Evolutionary conservation across 2,797 vertebrate species (phyloP).

Genomic region (Dendrocincla tyrannina): DNA sequence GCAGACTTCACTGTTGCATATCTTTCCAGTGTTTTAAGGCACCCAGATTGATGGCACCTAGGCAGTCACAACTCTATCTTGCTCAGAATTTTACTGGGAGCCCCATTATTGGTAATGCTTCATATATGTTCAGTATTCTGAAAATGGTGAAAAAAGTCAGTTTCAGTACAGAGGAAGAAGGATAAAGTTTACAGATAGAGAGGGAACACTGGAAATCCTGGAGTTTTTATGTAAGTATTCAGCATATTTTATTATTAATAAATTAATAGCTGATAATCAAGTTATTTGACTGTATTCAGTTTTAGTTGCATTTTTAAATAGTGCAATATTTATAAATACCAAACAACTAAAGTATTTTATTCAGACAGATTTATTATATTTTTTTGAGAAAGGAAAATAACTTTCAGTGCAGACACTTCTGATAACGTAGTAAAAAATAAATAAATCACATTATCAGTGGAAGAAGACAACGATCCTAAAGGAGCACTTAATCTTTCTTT

Average conservation of each 20-base stretch:
- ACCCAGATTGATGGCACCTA: too few relatives aligned
- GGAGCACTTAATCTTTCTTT: not conserved
- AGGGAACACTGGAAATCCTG: not conserved
- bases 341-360: not conserved
- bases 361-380: not conserved
- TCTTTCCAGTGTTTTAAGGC: not conserved
- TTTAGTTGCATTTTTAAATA: not conserved
- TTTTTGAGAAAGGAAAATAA: not conserved
- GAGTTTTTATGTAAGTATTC: not conserved
- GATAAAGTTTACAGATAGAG: not conserved
- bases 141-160: not conserved
- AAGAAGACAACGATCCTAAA: not conserved
- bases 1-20: accelerated
- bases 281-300: not conserved
- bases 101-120: not conserved
- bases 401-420: not conserved
- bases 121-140: not conserved
- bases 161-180: not conserved
- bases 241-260: not conserved
- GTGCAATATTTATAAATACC: not conserved
- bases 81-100: not conserved
- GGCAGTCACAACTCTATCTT: not conserved
- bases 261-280: not conserved
- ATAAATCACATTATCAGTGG: not conserved
- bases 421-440: not conserved